These are phyloP conservation scores for Cryptoprocta ferox DNA, from an alignment of 2,797 vertebrate species.

Conservation along the genomic window DNA sequence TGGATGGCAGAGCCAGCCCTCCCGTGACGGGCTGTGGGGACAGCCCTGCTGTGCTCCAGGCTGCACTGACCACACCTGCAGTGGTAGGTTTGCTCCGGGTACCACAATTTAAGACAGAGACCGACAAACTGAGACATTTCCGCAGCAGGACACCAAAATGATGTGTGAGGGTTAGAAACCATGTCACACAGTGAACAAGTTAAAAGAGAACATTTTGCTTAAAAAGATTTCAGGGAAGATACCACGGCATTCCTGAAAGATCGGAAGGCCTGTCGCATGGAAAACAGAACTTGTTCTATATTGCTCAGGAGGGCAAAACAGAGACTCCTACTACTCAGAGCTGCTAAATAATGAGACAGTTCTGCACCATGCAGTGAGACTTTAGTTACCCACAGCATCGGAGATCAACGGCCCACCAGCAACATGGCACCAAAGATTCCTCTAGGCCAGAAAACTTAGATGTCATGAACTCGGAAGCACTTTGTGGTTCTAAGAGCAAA, in stretches of 20 bases:
- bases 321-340: neutral
- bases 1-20: rapidly evolving
- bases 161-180: neutral
- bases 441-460: neutral
- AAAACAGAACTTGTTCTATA: neutral
- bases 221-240: neutral
- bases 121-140: neutral
- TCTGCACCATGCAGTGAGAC: neutral
- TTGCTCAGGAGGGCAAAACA: neutral
- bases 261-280: neutral
- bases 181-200: neutral
- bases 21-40: rapidly evolving
- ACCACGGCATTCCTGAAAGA: neutral
- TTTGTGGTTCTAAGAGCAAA: neutral
- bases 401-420: neutral
- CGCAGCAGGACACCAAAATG: neutral
- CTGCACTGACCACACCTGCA: neutral
- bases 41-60: rapidly evolving
- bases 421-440: neutral
- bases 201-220: neutral
- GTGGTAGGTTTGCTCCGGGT: neutral
- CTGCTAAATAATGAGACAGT: neutral
- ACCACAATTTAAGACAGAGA: neutral
- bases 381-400: neutral
- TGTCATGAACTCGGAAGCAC: neutral